Evolutionary conservation across 2,888 invertebrate genomes (phyloP).

Genomic region (Adelognathus sp.): DNA sequence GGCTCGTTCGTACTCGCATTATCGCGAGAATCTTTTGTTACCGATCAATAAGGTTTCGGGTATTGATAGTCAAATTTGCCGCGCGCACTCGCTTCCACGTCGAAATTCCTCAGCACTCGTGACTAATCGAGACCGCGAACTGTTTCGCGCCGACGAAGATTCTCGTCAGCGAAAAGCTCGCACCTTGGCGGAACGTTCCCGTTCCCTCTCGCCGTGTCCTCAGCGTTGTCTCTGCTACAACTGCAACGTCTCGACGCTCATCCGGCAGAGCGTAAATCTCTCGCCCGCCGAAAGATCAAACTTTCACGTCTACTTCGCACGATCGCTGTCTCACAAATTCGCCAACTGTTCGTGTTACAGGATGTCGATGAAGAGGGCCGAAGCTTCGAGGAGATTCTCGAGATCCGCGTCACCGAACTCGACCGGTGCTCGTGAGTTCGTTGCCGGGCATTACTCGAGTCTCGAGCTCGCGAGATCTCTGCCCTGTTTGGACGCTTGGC

Average conservation of each 20-base stretch:
- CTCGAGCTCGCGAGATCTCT: not conserved
- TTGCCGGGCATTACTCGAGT: not conserved
- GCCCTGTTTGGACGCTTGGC: not conserved
- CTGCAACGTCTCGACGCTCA: slow-evolving; percentile 75
- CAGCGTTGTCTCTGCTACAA: slow-evolving; percentile 74
- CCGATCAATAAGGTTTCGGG: not conserved
- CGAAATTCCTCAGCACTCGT: slow-evolving; percentile 3
- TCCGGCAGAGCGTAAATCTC: slow-evolving; percentile 71
- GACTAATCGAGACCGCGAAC: slow-evolving; percentile 34
- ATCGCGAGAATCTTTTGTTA: not conserved
- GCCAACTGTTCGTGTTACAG: slow-evolving; percentile 72
- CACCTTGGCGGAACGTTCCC: slow-evolving; percentile 64
- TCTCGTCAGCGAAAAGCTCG: not conserved
- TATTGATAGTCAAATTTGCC: not conserved
- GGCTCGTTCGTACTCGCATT: not conserved
- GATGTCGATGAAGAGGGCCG: slow-evolving; percentile 24
- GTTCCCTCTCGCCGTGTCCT: slow-evolving; percentile 68
- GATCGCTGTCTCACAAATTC: slow-evolving; percentile 75
- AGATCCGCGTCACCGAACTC: slow-evolving; percentile 41
- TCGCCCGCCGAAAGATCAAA: slow-evolving; percentile 73
- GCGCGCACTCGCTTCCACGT: not conserved
- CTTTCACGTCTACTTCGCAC: slow-evolving; percentile 71
- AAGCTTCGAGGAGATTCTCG: slow-evolving; percentile 16
- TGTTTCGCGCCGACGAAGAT: slow-evolving; percentile 31
- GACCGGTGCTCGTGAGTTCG: not conserved